Conservation (phyloP, 1,140 invertebrate species). For the Brachionus asplanchnoidis region DNA sequence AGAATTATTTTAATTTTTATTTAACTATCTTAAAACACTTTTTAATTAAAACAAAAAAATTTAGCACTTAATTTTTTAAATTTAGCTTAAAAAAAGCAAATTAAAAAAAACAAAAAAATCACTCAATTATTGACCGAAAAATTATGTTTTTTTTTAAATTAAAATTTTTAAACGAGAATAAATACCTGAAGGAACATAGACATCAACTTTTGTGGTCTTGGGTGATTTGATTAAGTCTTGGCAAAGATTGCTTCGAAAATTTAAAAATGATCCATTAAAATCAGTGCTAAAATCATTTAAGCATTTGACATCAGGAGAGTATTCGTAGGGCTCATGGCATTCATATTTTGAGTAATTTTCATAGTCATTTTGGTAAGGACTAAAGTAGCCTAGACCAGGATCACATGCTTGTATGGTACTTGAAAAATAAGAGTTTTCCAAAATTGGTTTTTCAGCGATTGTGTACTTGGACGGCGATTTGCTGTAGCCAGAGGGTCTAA, state of each 20-base stretch:
- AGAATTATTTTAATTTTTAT: too few species aligned
- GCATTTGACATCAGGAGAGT: not conserved
- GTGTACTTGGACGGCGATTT: not conserved
- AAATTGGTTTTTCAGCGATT: not conserved
- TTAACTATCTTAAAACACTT: not conserved
- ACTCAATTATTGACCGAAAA: not conserved
- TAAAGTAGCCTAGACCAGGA: not conserved
- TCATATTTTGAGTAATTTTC: not conserved
- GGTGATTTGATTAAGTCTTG: not conserved
- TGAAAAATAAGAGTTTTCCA: slow-evolving; percentile 1
- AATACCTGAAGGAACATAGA: slow-evolving; percentile 9
- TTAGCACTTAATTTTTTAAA: not conserved
- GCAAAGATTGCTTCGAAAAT: not conserved
- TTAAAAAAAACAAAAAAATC: not conserved
- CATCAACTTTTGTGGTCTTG: not conserved
- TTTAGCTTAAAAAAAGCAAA: not conserved
- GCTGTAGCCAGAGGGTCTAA: not conserved
- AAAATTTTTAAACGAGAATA: not conserved
- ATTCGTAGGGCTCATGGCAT: not conserved
- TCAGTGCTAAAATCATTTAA: not conserved
- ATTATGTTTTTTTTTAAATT: not conserved
- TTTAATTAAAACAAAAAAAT: not conserved
- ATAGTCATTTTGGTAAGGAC: not conserved
- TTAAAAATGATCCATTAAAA: not conserved
- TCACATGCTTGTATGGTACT: slow-evolving; percentile 9